Evolutionary conservation across 2,797 vertebrate genomes (phyloP).

Genomic region (Paedocypris micromegethes): DNA sequence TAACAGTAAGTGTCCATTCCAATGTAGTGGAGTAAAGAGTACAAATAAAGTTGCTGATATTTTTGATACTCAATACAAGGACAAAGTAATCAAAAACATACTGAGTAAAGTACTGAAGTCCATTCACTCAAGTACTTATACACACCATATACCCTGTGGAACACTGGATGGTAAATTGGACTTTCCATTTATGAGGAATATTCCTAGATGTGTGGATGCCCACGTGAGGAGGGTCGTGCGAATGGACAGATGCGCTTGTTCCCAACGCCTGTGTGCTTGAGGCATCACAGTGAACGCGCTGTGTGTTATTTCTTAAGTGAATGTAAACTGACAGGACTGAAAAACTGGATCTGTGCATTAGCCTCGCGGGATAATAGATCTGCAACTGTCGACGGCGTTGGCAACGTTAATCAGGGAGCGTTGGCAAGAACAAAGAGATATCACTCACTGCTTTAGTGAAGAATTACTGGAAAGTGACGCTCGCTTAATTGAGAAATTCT

Average conservation of each 20-base stretch:
- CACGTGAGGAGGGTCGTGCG: no score
- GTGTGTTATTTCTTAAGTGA: slow-evolving; percentile 7
- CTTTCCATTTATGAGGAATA: no score
- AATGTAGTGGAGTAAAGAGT: no score
- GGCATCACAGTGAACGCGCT: slow-evolving; percentile 1
- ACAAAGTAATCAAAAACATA: no score
- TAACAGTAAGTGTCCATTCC: no score
- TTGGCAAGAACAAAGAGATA: background rate
- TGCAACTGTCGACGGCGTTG: slow-evolving; percentile 21
- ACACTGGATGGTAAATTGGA: no score
- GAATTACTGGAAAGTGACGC: background rate
- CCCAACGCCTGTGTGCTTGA: background rate
- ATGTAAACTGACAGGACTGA: background rate
- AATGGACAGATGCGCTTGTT: background rate
- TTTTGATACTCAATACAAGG: no score
- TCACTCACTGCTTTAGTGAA: background rate
- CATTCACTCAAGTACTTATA: no score
- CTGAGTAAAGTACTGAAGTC: no score
- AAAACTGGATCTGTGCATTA: slow-evolving; percentile 8
- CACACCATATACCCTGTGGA: no score
- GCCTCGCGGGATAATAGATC: slow-evolving; percentile 17
- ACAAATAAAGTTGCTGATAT: no score
- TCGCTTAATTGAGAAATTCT: background rate
- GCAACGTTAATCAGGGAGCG: slow-evolving; percentile 18
- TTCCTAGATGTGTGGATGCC: no score